These are phyloP conservation scores for Ochropleura leucogaster DNA, from an alignment of 2,888 invertebrate genomes.

Conservation along the genomic window DNA sequence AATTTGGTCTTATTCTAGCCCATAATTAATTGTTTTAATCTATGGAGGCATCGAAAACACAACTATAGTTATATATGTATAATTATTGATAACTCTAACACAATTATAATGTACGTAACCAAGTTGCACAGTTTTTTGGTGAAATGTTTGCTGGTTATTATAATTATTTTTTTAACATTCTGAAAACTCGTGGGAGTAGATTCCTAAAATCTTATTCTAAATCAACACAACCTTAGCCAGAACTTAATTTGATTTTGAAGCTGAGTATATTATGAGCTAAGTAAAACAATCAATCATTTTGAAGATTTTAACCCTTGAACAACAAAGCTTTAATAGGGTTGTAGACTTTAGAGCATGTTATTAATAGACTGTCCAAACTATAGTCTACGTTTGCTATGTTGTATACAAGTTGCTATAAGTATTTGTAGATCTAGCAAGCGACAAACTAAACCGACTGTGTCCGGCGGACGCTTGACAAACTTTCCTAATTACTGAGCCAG, in stretches of 20 bases:
- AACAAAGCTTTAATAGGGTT: not conserved
- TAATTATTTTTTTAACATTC: not conserved
- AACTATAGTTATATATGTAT: no score
- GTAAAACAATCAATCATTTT: not conserved
- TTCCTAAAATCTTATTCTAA: not conserved
- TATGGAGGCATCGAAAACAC: not conserved
- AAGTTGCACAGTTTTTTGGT: not conserved
- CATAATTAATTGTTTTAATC: not conserved
- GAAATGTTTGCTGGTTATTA: not conserved
- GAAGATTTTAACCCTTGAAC: not conserved
- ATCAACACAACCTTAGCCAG: not conserved
- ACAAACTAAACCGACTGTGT: constrained; percentile 46
- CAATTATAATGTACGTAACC: not conserved
- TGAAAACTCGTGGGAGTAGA: not conserved
- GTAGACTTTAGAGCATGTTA: not conserved
- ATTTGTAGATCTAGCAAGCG: constrained; percentile 34
- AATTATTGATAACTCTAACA: no score
- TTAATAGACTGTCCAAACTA: not conserved
- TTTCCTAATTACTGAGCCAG: constrained; percentile 59
- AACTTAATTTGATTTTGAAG: not conserved
- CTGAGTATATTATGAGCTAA: not conserved
- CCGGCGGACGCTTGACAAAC: constrained; percentile 35
- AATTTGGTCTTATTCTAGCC: no score
- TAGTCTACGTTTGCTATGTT: not conserved
- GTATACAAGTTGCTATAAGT: not conserved